Evolutionary conservation across 2,797 vertebrate species (phyloP), one percentile per base, ranked within the genome.

Genomic region (Cottoperca gobio): DNA sequence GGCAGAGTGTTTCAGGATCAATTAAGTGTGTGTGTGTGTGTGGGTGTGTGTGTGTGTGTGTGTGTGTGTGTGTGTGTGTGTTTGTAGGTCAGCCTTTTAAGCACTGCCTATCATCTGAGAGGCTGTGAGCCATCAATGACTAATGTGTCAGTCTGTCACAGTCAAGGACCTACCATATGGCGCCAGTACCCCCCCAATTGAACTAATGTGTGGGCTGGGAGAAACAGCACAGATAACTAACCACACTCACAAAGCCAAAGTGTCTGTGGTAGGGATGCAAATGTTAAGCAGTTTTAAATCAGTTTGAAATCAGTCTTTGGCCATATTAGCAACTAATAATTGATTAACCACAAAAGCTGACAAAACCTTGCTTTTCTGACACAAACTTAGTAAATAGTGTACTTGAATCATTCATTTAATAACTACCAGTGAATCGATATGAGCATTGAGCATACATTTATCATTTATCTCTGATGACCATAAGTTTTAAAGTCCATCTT

Each of bases 91-190:
- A 89, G 78, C 43, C 75, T 91, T 89, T 88, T 87, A 90, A 90
- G 87, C 81, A 82, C 81, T 89, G 90, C 85, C 86, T 89, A 92
- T 91, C 86, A 90, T 91, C 87, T 70, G 73, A 91, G 88, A 90
- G 87, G 86, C 89, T 92, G 81, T 80, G 80, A 92, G 86, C 89
- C 90, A 92, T 93, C 91, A 91, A 89, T 94, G 90, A 93, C 91
- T 93, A 91, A 94, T 93, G 91, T 90, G 88, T 92, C 89, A 91
- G 90, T 88, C 90, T 91, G 90, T 93, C 91, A 91, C 90, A 90
- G 89, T 91, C 88, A 91, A 92, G 90, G 89, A 88, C 89, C 87
- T 67, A 84, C 91, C 90, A 93, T 93, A 93, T 92, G 92, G 91
- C 39, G 50, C 86, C 82, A 81, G 68, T 74, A 70, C 58, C 69